Percentiles rank a stretch among this genome's conserved stretches.
phyloP scores from a whole-genome alignment of 2,113 vertebrate species.

The Phylloscopus trochilus region DNA sequence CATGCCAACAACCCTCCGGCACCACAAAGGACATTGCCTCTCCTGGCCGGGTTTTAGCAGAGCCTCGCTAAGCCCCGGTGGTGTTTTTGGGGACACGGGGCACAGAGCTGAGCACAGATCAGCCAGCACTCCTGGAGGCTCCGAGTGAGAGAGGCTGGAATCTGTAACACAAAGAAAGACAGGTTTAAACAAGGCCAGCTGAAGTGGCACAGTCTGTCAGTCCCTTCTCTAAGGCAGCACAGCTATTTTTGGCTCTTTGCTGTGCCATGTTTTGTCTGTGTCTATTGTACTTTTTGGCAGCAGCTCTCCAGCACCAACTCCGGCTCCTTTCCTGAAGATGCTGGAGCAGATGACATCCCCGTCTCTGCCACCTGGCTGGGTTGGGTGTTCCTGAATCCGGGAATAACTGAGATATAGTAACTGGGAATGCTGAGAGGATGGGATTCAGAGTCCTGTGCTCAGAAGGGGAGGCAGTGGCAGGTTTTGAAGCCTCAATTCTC shows the following conservation, averaged over 20 bases:
- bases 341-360: not conserved
- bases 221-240: not conserved
- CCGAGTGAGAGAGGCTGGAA: not conserved
- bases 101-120: not conserved
- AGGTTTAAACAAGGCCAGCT: not conserved
- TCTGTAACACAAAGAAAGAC: not conserved
- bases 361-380: not conserved
- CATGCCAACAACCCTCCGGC: conserved; percentile 19
- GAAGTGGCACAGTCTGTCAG: not conserved
- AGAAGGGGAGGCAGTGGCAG: not conserved
- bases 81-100: accelerated
- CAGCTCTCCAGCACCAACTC: not conserved
- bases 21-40: not conserved
- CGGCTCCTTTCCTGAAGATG: not conserved
- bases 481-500: not conserved
- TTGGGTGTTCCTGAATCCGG: not conserved
- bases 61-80: not conserved
- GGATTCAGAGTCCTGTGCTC: not conserved
- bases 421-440: not conserved
- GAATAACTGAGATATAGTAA: not conserved
- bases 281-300: not conserved
- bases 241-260: not conserved
- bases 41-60: not conserved
- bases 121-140: not conserved
- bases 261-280: not conserved